Evolutionary conservation across 2,797 vertebrate genomes (phyloP).

Genomic region (Varecia variegata): DNA sequence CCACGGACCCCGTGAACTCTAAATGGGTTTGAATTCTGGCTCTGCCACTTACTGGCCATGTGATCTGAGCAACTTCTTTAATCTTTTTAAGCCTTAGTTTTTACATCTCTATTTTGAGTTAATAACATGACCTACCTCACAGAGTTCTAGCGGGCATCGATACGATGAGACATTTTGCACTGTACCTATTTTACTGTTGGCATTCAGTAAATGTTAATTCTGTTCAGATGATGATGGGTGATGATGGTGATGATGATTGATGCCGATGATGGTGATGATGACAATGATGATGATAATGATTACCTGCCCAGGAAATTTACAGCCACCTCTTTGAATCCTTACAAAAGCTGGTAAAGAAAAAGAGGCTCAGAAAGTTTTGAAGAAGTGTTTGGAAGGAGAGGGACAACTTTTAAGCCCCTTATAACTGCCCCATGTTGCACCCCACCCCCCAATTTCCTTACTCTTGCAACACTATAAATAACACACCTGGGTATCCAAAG

Average conservation of each 20-base stretch:
- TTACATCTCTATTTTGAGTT: neutral
- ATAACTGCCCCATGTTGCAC: accelerated
- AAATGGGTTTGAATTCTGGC: neutral
- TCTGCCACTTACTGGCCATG: neutral
- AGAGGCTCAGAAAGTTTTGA: neutral
- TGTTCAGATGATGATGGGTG: neutral
- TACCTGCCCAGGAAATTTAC: neutral
- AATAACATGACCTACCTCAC: neutral
- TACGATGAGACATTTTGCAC: neutral
- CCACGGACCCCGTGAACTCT: neutral
- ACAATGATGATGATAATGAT: no score
- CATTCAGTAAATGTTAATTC: neutral
- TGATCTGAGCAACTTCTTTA: neutral
- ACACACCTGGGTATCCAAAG: neutral
- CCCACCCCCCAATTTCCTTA: neutral
- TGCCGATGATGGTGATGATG: neutral
- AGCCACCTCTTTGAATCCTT: neutral
- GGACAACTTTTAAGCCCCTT: accelerated
- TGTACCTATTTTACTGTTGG: accelerated
- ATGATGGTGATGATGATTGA: no score
- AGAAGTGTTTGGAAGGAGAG: neutral
- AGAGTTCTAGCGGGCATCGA: neutral
- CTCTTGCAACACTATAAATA: neutral
- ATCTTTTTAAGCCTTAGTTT: neutral
- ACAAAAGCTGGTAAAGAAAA: neutral